Base-by-base conservation (phyloP, 2,888 invertebrate species). In the Lithophane semibrunnea region DNA sequence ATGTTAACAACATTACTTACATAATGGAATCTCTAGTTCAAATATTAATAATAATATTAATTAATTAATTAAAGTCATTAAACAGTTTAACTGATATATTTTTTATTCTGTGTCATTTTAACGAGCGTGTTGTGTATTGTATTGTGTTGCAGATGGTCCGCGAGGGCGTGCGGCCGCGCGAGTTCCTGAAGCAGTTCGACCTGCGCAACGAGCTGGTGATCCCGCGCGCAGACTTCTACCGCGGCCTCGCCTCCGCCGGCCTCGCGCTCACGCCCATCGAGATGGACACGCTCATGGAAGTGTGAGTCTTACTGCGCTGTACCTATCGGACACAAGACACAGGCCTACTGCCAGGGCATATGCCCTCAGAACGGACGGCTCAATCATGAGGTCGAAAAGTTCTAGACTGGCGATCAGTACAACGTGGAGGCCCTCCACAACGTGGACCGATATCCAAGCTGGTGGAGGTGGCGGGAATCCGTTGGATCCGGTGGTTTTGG, bases 181-280 rank as follows among this genome's bases (percentile, higher is more conserved):
- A 98, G 89, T 98, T 98, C 93, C 94, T 98, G 87, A 93, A 94
- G 78, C 97, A 97, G 91, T 98, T 97, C 91, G 98, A 98, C 94
- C 94, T 92, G 9, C 97, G 97, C 89, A 97, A 97, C 85, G 97
- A 98, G 92, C 97, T 97, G 84, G 96, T 97, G 73, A 97, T 98
- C 73, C 94, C 97, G 9, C 97, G 97, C 85, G 95, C 96, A 0
- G 97, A 98, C 95, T 98, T 98, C 94, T 97, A 97, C 87, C 97
- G 98, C 75, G 98, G 97, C 0, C 94, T 98, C 66, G 97, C 97
- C 79, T 95, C 97, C 83, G 97, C 98, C 71, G 97, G 97, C 65
- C 97, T 98, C 63, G 94, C 97, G 76, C 97, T 98, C 68, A 97
- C 97, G 4, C 97, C 97, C 21, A 94, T 97, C 9, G 98, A 98